Evolutionary conservation across 2,113 vertebrate genomes (phyloP).

Genomic region (Microcebus ravelobensis): DNA sequence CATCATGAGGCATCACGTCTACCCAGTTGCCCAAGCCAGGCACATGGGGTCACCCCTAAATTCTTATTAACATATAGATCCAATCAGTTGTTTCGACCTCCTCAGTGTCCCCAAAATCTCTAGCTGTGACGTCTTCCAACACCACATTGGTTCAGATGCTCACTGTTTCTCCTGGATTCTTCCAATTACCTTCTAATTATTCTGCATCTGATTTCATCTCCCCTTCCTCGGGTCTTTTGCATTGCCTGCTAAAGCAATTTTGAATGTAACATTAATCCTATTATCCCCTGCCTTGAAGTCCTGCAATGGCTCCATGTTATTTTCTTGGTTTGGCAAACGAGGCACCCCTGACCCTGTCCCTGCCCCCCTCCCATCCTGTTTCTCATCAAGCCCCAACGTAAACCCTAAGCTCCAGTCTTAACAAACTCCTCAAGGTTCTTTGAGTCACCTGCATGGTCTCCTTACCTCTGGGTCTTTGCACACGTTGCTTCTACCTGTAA

Average conservation of each 20-base stretch:
- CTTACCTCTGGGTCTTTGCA: neutral
- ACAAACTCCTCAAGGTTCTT: neutral
- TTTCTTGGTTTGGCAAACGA: neutral
- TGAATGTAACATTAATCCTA: neutral
- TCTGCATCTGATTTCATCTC: neutral
- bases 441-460: neutral
- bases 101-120: neutral
- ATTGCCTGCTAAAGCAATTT: neutral
- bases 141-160: neutral
- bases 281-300: neutral
- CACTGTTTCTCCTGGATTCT: neutral
- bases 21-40: neutral
- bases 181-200: neutral
- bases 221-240: neutral
- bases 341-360: neutral
- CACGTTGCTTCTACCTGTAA: neutral
- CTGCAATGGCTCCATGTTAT: neutral
- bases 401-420: neutral
- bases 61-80: neutral
- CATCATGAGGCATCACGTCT: neutral
- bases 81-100: neutral
- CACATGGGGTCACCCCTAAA: neutral
- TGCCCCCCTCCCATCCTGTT: neutral
- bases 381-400: neutral
- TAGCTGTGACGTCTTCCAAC: neutral